These are phyloP conservation scores for Lepidochitona cinerea DNA, from an alignment of 2,888 invertebrate genomes.

Conservation along the genomic window DNA sequence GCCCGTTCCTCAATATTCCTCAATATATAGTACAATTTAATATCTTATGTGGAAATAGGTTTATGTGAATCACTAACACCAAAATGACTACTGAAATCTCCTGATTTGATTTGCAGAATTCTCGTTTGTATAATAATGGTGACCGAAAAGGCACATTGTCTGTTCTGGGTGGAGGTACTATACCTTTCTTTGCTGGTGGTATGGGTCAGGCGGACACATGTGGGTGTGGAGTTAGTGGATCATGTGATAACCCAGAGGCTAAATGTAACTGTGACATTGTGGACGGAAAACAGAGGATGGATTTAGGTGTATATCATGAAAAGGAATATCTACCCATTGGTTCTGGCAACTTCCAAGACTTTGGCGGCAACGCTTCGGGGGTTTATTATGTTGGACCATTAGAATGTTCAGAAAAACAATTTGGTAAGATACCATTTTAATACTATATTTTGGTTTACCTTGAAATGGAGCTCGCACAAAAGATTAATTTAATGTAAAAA, in stretches of 20 bases:
- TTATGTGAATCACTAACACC: too few relatives aligned
- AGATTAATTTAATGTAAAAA: too few relatives aligned
- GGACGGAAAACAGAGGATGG: constrained; percentile 44
- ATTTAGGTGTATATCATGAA: constrained; percentile 50
- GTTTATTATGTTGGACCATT: constrained; percentile 39
- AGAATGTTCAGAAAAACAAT: constrained; percentile 46
- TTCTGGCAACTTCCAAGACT: constrained; percentile 31
- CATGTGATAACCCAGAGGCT: constrained; percentile 35
- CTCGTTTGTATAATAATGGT: constrained; percentile 42
- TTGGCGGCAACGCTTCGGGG: constrained; percentile 24
- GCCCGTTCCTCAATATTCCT: too few relatives aligned
- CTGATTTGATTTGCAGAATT: constrained; percentile 5
- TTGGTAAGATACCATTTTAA: too few relatives aligned
- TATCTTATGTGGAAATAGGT: too few relatives aligned
- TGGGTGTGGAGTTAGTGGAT: constrained; percentile 50
- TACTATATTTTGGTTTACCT: too few relatives aligned
- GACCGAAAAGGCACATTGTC: constrained; percentile 53
- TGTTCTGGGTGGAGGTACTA: constrained; percentile 13
- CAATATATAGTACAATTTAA: too few relatives aligned
- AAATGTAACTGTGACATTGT: constrained; percentile 58
- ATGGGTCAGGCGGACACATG: constrained; percentile 35
- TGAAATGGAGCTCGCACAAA: too few relatives aligned
- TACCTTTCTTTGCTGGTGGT: constrained; percentile 46
- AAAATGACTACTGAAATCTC: too few relatives aligned
- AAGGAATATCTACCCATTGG: constrained; percentile 51